A percentile compares a stretch with the other conserved stretches of the same genome.
Evolutionary conservation across 1,140 invertebrate genomes (phyloP).

Genomic region (Drosophila mauritiana): DNA sequence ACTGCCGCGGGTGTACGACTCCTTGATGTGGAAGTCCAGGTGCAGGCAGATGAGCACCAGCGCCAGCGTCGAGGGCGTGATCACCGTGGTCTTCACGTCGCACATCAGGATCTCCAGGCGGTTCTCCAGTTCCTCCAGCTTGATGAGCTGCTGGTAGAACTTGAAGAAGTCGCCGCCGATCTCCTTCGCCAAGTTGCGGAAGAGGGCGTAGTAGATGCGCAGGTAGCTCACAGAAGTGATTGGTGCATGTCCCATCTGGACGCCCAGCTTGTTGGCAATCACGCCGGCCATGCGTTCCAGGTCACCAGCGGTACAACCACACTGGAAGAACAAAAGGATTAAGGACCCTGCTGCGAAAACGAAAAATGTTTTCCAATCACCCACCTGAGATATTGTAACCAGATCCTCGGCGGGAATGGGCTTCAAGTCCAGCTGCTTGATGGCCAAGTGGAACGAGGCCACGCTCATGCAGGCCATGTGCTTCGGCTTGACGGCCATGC

Average conservation of each 20-base stretch:
- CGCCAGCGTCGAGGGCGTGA: constrained; percentile 89
- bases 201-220: constrained; percentile 87
- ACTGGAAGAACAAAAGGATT: constrained; percentile 86
- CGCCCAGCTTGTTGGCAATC: constrained; percentile 89
- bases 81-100: constrained; percentile 89
- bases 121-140: constrained; percentile 87
- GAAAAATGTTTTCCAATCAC: not conserved
- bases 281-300: constrained; percentile 90
- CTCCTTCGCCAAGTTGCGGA: constrained; percentile 85
- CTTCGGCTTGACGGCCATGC: constrained; percentile 88
- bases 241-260: constrained; percentile 86
- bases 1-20: constrained; percentile 80
- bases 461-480: constrained; percentile 84
- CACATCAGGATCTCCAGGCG: constrained; percentile 90
- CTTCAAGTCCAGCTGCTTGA: constrained; percentile 82
- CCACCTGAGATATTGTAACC: constrained; percentile 84
- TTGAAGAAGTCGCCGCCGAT: constrained; percentile 85
- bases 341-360: constrained; percentile 51
- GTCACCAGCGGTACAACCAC: constrained; percentile 90
- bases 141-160: constrained; percentile 83
- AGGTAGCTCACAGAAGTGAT: constrained; percentile 89
- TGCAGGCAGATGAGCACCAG: constrained; percentile 89
- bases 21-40: constrained; percentile 86
- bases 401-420: constrained; percentile 83
- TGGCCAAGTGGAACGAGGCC: constrained; percentile 84